Evolutionary conservation across 2,888 invertebrate genomes (phyloP).

Genomic region (Archips xylosteana): DNA sequence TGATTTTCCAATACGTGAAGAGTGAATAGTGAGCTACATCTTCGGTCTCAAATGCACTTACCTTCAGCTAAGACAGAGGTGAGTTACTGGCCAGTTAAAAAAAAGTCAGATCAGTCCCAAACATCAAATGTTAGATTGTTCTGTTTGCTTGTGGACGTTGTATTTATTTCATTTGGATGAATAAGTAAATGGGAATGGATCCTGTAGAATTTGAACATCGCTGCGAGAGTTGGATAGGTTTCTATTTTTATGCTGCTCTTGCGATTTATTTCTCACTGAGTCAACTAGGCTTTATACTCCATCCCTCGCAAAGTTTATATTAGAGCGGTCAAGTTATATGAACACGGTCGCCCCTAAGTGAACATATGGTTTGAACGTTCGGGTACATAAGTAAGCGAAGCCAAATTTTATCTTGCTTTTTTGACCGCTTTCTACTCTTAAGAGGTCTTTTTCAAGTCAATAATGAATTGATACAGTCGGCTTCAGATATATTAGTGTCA

Average conservation of each 20-base stretch:
- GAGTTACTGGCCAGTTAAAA: too few relatives aligned
- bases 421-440: slow-evolving; percentile 2
- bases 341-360: neutral
- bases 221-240: too few relatives aligned
- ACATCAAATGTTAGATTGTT: too few relatives aligned
- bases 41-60: too few relatives aligned
- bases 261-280: neutral
- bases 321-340: neutral
- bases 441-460: neutral
- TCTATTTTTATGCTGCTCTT: neutral
- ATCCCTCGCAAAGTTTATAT: neutral
- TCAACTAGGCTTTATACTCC: neutral
- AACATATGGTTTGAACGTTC: neutral
- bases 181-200: too few relatives aligned
- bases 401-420: slow-evolving; percentile 1
- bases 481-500: neutral
- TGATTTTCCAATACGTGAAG: too few relatives aligned
- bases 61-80: too few relatives aligned
- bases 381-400: neutral
- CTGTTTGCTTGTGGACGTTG: too few relatives aligned
- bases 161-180: too few relatives aligned
- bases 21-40: too few relatives aligned
- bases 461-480: slow-evolving; percentile 1
- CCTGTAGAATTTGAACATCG: neutral
- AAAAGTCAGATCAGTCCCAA: too few relatives aligned